A percentile compares a stretch with the other conserved stretches of the same genome.
Evolutionary conservation across 2,797 vertebrate genomes (phyloP).

Genomic region (Sternarchorhynchus goeldii): DNA sequence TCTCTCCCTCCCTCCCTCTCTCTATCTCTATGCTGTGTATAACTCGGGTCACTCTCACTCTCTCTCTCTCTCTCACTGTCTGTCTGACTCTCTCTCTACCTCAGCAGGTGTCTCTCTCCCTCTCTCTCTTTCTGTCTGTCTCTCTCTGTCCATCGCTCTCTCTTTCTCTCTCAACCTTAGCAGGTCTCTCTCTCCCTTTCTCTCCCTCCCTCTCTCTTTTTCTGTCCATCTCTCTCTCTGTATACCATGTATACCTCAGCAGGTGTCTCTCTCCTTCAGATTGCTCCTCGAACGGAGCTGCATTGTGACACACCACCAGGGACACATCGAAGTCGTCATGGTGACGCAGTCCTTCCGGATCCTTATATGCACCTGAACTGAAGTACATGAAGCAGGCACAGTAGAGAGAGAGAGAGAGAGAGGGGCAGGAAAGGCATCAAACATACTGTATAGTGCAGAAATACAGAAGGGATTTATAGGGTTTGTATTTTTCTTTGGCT

Average conservation of each 20-base stretch:
- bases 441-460: not conserved
- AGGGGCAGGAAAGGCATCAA: not conserved
- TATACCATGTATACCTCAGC: slow-evolving; percentile 81
- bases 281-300: slow-evolving; percentile 93
- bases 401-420: not conserved
- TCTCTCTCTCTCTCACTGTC: too few species aligned
- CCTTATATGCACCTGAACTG: slow-evolving; percentile 89
- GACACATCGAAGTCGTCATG: slow-evolving; percentile 98
- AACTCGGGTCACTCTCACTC: too few species aligned
- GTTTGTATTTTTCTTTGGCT: too few species aligned
- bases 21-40: too few species aligned
- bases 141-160: too few species aligned
- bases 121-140: too few species aligned
- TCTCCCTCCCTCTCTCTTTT: not conserved
- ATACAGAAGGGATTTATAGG: too few species aligned
- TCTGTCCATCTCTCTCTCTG: not conserved
- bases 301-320: slow-evolving; percentile 92
- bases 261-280: slow-evolving; percentile 90
- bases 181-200: too few species aligned
- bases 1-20: too few species aligned
- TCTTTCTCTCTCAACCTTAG: too few species aligned
- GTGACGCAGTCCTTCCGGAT: slow-evolving; percentile 91
- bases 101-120: too few species aligned
- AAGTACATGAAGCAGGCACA: not conserved
- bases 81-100: too few species aligned